Conservation (phyloP, 2,888 invertebrate genomes). For the Drosophila macrospina region DNA sequence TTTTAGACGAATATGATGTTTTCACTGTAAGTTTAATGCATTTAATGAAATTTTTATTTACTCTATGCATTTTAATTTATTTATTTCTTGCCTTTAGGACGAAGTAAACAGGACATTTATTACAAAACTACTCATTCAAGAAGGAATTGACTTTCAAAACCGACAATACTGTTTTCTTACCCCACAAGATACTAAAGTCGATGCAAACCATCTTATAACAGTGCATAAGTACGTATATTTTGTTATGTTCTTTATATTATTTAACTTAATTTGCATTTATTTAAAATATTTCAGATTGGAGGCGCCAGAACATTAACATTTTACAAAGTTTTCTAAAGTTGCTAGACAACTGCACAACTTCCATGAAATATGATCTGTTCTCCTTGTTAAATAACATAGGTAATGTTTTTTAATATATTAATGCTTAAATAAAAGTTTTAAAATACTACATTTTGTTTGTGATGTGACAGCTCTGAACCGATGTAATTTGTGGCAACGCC, state of each 20-base stretch:
- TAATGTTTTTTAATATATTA: neutral
- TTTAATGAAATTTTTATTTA: neutral
- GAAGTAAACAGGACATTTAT: conserved; percentile 70
- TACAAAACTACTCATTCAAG: conserved; percentile 88
- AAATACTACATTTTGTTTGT: neutral
- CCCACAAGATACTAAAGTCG: conserved; percentile 91
- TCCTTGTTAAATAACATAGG: conserved; percentile 10
- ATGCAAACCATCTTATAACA: conserved; percentile 86
- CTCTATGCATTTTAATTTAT: neutral
- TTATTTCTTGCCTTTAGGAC: conserved; percentile 41
- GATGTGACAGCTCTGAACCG: conserved; percentile 16
- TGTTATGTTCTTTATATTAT: neutral
- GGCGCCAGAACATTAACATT: conserved; percentile 39
- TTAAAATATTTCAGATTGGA: conserved; percentile 45
- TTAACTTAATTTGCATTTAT: neutral
- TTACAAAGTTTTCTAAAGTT: conserved; percentile 6
- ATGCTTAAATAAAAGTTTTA: neutral
- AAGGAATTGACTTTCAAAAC: conserved; percentile 89
- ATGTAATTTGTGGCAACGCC: conserved; percentile 6
- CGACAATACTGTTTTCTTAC: conserved; percentile 96
- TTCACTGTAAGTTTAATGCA: conserved; percentile 90
- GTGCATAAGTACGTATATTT: conserved; percentile 87
- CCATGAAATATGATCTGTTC: neutral
- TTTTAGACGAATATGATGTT: conserved; percentile 98
- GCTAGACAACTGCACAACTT: conserved; percentile 24